phyloP scores from a whole-genome alignment of 2,113 vertebrate species.

The Neolamprologus brichardi region DNA sequence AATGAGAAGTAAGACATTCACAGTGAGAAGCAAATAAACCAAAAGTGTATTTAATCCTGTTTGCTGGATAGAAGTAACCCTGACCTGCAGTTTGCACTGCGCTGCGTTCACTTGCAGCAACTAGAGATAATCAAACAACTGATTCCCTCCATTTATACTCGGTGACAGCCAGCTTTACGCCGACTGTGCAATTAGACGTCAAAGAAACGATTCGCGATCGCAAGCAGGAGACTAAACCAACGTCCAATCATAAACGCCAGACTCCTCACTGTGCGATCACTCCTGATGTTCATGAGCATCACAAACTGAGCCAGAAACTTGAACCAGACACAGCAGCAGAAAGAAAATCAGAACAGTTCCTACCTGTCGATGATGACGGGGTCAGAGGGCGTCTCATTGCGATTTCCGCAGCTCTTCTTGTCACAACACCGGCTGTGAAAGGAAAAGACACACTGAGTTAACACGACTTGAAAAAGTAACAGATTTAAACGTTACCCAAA shows the following conservation, averaged over 20 bases:
- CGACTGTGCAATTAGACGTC: accelerated
- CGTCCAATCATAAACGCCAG: background rate
- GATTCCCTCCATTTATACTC: background rate
- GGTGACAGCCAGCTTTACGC: background rate
- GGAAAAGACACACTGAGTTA: background rate
- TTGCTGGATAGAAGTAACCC: background rate
- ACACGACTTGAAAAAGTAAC: background rate
- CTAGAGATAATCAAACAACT: background rate
- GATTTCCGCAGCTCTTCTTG: slow-evolving; percentile 67
- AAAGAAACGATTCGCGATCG: background rate
- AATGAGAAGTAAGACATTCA: background rate
- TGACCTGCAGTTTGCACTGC: background rate
- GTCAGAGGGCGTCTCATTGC: slow-evolving; percentile 67
- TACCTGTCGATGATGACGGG: slow-evolving; percentile 72
- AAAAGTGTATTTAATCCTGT: background rate
- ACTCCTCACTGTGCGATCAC: background rate
- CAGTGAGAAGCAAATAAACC: background rate
- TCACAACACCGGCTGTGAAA: slow-evolving; percentile 58
- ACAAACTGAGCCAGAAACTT: background rate
- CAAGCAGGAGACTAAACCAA: background rate
- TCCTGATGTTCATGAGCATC: background rate
- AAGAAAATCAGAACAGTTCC: background rate
- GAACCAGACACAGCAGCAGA: background rate
- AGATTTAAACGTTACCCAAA: background rate
- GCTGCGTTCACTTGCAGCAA: background rate